Percentiles rank a stretch among this genome's conserved stretches.
Conservation (phyloP, 2,797 vertebrate genomes). For the Micropoecilia bifurca region DNA sequence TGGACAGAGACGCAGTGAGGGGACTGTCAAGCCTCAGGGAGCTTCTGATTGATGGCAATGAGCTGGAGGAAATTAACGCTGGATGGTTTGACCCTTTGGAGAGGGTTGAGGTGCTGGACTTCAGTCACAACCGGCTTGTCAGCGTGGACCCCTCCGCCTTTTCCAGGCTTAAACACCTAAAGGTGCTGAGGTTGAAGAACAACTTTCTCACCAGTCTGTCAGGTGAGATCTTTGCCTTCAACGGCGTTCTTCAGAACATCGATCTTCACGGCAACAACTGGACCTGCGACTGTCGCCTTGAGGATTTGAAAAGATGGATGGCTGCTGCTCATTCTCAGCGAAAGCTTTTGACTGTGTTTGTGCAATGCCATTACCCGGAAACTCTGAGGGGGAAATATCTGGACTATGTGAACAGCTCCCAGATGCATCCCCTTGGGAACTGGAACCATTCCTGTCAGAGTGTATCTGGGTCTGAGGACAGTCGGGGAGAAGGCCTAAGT, state of each 20-base stretch:
- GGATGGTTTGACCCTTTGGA: slow-evolving; percentile 87
- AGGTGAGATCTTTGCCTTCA: slow-evolving; percentile 85
- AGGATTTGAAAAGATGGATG: slow-evolving; percentile 90
- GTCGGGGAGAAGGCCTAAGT: slow-evolving; percentile 51
- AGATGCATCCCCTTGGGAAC: slow-evolving; percentile 75
- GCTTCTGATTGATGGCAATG: slow-evolving; percentile 88
- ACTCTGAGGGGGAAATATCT: slow-evolving; percentile 89
- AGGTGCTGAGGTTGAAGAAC: slow-evolving; percentile 89
- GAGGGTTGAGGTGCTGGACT: slow-evolving; percentile 87
- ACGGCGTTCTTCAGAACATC: slow-evolving; percentile 85
- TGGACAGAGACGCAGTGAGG: slow-evolving; percentile 83
- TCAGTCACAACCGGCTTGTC: slow-evolving; percentile 87
- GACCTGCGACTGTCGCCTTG: slow-evolving; percentile 91
- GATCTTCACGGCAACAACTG: slow-evolving; percentile 93
- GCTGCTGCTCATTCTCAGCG: slow-evolving; percentile 86
- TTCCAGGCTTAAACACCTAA: slow-evolving; percentile 78
- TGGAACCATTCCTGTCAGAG: slow-evolving; percentile 62
- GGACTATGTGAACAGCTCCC: slow-evolving; percentile 88
- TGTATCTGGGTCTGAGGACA: slow-evolving; percentile 56
- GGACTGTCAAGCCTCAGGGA: slow-evolving; percentile 88
- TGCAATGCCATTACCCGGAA: slow-evolving; percentile 87
- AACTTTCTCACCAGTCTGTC: slow-evolving; percentile 87
- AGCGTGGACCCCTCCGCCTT: slow-evolving; percentile 83
- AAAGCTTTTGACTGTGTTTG: slow-evolving; percentile 88
- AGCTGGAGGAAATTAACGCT: slow-evolving; percentile 84